Conservation (phyloP, 2,113 vertebrate genomes). For the Oryzias melastigma region DNA sequence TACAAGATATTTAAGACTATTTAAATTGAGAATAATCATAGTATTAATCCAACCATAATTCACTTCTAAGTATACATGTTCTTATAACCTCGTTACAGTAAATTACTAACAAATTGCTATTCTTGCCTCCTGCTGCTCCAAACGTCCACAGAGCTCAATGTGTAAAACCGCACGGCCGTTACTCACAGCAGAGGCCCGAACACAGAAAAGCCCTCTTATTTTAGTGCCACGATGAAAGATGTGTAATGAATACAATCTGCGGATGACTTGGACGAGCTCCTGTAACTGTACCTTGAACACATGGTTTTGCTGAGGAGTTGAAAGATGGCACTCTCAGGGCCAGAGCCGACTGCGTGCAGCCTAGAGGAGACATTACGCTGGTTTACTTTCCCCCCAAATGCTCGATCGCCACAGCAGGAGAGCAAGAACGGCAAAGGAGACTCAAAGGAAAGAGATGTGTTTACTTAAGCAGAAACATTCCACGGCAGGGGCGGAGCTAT, state of each 20-base stretch:
- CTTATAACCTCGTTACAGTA: slow-evolving; percentile 3
- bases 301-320: slow-evolving; percentile 80
- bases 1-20: no score
- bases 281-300: slow-evolving; percentile 74
- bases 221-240: slow-evolving; percentile 66
- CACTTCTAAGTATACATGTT: slow-evolving; percentile 2
- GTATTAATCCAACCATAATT: not conserved
- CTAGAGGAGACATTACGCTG: slow-evolving; percentile 68
- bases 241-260: slow-evolving; percentile 61
- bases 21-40: slow-evolving; percentile 10
- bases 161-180: slow-evolving; percentile 6
- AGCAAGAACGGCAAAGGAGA: slow-evolving; percentile 37
- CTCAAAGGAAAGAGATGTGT: slow-evolving; percentile 60
- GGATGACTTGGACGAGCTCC: slow-evolving; percentile 57
- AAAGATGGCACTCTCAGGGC: slow-evolving; percentile 76
- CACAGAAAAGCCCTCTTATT: slow-evolving; percentile 32
- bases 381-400: slow-evolving; percentile 67
- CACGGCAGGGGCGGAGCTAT: no score
- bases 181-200: slow-evolving; percentile 31
- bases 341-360: slow-evolving; percentile 68
- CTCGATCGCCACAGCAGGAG: slow-evolving; percentile 38
- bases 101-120: slow-evolving; percentile 8
- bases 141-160: slow-evolving; percentile 21
- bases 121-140: slow-evolving; percentile 4
- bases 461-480: slow-evolving; percentile 77